Conservation (phyloP, 1,140 invertebrate species). For the Calosoma granatense region DNA sequence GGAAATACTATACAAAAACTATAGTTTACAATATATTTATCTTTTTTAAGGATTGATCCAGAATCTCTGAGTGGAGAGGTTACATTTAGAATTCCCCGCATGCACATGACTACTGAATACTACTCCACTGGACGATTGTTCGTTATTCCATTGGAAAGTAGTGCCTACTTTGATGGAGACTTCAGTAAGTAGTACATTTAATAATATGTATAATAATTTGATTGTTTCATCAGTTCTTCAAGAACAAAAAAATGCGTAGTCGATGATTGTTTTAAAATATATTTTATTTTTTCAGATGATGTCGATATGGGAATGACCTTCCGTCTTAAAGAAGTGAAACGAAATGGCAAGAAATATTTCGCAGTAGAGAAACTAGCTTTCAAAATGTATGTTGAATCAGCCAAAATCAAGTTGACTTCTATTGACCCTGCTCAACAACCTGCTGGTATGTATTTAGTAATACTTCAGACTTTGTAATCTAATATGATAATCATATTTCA, state of each 20-base stretch:
- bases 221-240: too few species aligned
- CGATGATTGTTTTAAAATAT: too few species aligned
- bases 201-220: not conserved
- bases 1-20: too few species aligned
- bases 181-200: not conserved
- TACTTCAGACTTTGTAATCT: too few species aligned
- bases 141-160: not conserved
- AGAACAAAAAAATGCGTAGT: too few species aligned
- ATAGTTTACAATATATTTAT: too few species aligned
- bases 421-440: slow-evolving; percentile 10
- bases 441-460: too few species aligned
- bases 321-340: slow-evolving; percentile 37
- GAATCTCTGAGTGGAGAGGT: not conserved
- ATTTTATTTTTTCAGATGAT: slow-evolving; percentile 2
- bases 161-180: not conserved
- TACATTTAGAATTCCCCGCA: not conserved
- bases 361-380: slow-evolving; percentile 42
- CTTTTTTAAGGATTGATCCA: not conserved
- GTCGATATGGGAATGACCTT: not conserved
- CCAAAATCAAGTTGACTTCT: slow-evolving; percentile 38
- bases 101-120: not conserved
- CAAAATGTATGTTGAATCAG: slow-evolving; percentile 44
- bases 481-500: too few species aligned
- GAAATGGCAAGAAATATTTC: slow-evolving; percentile 44
- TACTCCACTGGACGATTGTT: not conserved